These are phyloP conservation scores for Papilio xuthus DNA, from an alignment of 1,140 invertebrate genomes.

Conservation along the genomic window DNA sequence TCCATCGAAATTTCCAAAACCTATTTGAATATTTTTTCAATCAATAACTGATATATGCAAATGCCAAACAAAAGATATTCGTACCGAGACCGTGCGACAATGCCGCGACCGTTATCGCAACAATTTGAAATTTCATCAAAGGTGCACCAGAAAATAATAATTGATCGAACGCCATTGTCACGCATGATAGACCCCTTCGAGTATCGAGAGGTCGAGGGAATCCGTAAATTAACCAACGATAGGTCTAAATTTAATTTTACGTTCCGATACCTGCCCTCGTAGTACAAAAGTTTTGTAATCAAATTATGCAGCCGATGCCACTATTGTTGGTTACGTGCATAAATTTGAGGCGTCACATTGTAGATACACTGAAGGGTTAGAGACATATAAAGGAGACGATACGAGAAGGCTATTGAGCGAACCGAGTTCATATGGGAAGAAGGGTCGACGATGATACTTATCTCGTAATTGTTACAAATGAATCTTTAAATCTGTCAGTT, in stretches of 20 bases:
- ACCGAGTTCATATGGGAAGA: slow-evolving; percentile 73
- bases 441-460: slow-evolving; percentile 77
- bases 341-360: slow-evolving; percentile 73
- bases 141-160: slow-evolving; percentile 77
- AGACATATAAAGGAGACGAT: slow-evolving; percentile 63
- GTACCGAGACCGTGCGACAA: slow-evolving; percentile 67
- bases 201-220: slow-evolving; percentile 71
- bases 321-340: slow-evolving; percentile 75
- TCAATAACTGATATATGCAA: slow-evolving; percentile 81
- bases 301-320: slow-evolving; percentile 79
- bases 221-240: slow-evolving; percentile 79
- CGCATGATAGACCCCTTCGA: slow-evolving; percentile 68
- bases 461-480: slow-evolving; percentile 80
- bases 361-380: slow-evolving; percentile 68
- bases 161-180: slow-evolving; percentile 75
- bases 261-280: slow-evolving; percentile 75
- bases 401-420: slow-evolving; percentile 69
- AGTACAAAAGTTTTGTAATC: slow-evolving; percentile 78
- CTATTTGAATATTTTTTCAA: slow-evolving; percentile 79
- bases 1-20: slow-evolving; percentile 66
- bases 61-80: slow-evolving; percentile 67
- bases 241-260: slow-evolving; percentile 80
- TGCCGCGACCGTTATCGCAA: slow-evolving; percentile 74
- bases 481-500: slow-evolving; percentile 42
- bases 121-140: slow-evolving; percentile 78